Conservation (phyloP, 2,888 invertebrate species). For the Pheosia tremula region DNA sequence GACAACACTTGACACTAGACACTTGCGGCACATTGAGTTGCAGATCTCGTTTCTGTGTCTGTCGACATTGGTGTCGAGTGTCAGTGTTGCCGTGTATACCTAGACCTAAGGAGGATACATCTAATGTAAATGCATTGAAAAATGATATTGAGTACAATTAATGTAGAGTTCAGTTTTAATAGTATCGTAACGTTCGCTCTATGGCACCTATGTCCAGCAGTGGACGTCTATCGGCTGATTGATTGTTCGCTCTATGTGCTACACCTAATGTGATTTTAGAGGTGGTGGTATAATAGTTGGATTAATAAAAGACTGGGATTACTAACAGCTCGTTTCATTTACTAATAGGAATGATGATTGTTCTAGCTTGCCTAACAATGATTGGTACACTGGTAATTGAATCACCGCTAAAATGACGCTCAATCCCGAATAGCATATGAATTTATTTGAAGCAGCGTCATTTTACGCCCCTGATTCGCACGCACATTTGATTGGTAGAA, state of each 20-base stretch:
- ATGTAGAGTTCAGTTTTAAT: no score
- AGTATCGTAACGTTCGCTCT: background rate
- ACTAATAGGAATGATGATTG: conserved; percentile 23
- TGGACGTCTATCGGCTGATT: conserved; percentile 2
- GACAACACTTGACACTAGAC: no score
- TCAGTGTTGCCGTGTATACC: no score
- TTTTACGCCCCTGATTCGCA: conserved; percentile 5
- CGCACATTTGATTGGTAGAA: conserved; percentile 22
- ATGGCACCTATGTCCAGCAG: background rate
- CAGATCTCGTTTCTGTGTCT: no score
- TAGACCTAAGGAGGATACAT: no score
- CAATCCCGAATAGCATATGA: background rate
- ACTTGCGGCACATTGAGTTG: background rate
- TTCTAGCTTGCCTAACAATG: background rate
- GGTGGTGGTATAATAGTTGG: conserved; percentile 16
- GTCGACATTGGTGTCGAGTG: no score
- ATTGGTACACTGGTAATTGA: background rate
- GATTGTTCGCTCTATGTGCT: conserved; percentile 12
- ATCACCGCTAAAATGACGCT: conserved; percentile 15
- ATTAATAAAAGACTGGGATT: conserved; percentile 55
- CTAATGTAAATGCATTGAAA: background rate
- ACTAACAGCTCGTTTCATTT: conserved; percentile 71
- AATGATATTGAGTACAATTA: no score
- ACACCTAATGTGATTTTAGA: conserved; percentile 10
- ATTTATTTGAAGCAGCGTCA: conserved; percentile 7